Evolutionary conservation across 1,140 invertebrate genomes (phyloP).

Genomic region (Aradophagus sp.): DNA sequence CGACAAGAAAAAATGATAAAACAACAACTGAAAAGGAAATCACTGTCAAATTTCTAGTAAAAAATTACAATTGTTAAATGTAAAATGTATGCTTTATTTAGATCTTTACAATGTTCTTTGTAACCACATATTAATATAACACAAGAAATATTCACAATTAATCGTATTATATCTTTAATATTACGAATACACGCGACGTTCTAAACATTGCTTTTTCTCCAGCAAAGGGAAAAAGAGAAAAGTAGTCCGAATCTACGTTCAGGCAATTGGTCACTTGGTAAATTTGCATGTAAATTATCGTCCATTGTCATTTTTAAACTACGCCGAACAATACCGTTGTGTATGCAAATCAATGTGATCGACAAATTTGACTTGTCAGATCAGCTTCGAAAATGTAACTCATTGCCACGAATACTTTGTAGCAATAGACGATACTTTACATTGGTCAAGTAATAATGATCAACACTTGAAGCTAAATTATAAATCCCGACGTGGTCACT

Average conservation of each 20-base stretch:
- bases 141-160: slow-evolving; percentile 74
- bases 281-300: slow-evolving; percentile 37
- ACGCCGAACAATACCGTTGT: too few relatives aligned
- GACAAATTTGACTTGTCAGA: too few relatives aligned
- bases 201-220: slow-evolving; percentile 67
- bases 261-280: slow-evolving; percentile 73
- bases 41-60: too few relatives aligned
- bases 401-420: too few relatives aligned
- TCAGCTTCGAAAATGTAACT: too few relatives aligned
- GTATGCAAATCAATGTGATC: too few relatives aligned
- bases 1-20: slow-evolving; percentile 50
- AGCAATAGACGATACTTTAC: slow-evolving; percentile 42
- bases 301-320: slow-evolving; percentile 5
- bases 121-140: slow-evolving; percentile 75
- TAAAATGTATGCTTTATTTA: slow-evolving; percentile 76
- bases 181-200: slow-evolving; percentile 71
- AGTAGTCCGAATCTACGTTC: slow-evolving; percentile 70
- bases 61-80: slow-evolving; percentile 62
- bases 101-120: slow-evolving; percentile 72
- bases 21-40: neutral
- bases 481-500: slow-evolving; percentile 25
- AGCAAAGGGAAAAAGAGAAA: slow-evolving; percentile 67
- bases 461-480: slow-evolving; percentile 39
- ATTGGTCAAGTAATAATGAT: slow-evolving; percentile 26
- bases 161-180: slow-evolving; percentile 70